Conservation (phyloP, 2,113 vertebrate species). For the Antechinus flavipes region DNA sequence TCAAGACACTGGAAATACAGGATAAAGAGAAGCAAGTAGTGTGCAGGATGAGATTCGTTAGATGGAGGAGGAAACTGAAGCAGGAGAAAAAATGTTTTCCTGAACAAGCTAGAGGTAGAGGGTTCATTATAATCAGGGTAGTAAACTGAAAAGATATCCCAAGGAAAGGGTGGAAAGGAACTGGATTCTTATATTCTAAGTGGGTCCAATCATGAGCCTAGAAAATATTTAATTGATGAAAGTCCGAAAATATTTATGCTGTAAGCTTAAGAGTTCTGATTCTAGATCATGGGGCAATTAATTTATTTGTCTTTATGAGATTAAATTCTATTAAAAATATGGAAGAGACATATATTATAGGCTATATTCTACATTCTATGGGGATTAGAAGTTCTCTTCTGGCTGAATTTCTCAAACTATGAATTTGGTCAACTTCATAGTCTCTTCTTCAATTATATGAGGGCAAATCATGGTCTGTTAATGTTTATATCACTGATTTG, state of each 20-base stretch:
- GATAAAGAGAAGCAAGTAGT: not conserved
- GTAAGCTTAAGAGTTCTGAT: not conserved
- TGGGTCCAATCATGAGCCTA: not conserved
- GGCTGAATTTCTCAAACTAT: too few relatives aligned
- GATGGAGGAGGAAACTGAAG: not conserved
- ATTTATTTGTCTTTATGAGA: not conserved
- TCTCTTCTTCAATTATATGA: too few relatives aligned
- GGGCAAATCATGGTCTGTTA: too few relatives aligned
- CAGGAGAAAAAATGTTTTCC: too few relatives aligned
- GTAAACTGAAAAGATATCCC: not conserved
- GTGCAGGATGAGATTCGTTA: not conserved
- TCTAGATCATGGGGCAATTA: not conserved
- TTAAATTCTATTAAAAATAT: too few relatives aligned
- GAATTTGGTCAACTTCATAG: too few relatives aligned
- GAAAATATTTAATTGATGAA: not conserved
- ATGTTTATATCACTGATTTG: too few relatives aligned
- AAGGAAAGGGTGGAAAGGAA: not conserved
- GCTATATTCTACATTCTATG: too few relatives aligned
- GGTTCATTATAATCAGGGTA: not conserved
- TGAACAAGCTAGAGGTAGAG: not conserved
- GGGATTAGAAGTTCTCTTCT: too few relatives aligned
- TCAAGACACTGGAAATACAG: not conserved
- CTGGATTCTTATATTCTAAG: not conserved
- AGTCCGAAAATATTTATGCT: not conserved
- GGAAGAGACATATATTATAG: too few relatives aligned